phyloP scores from a whole-genome alignment of 2,113 vertebrate genomes.

The Mastomys natalensis region DNA sequence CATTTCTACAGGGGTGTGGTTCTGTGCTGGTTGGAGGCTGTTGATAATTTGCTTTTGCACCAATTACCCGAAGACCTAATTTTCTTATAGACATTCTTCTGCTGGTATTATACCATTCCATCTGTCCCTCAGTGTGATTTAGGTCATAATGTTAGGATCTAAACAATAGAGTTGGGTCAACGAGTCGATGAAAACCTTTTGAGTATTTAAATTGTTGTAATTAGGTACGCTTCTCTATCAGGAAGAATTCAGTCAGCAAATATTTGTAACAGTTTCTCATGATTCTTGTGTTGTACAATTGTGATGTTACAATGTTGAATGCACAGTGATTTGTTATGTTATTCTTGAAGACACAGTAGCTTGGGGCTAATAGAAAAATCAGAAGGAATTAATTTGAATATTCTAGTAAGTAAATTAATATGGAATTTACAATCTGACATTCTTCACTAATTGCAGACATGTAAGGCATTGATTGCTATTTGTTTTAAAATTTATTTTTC shows the following conservation, averaged over 20 bases:
- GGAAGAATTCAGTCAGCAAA: constrained; percentile 17
- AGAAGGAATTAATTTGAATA: constrained; percentile 42
- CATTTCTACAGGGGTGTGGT: background rate
- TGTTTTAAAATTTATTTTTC: constrained; percentile 22
- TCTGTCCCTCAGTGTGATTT: background rate
- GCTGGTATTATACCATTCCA: background rate
- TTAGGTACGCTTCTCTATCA: background rate
- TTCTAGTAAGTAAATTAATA: background rate
- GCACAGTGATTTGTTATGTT: constrained; percentile 42
- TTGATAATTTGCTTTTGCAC: constrained; percentile 30
- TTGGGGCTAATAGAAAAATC: constrained; percentile 36
- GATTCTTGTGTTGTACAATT: background rate
- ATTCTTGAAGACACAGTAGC: constrained; percentile 27
- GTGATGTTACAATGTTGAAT: background rate
- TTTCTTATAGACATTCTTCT: constrained; percentile 1
- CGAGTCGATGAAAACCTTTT: background rate
- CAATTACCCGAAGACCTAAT: constrained; percentile 28
- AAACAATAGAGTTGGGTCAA: background rate
- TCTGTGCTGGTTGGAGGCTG: background rate
- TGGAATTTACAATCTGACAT: constrained; percentile 2
- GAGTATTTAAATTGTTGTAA: constrained; percentile 34
- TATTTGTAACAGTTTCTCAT: background rate
- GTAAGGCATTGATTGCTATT: background rate
- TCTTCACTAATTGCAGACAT: constrained; percentile 11
- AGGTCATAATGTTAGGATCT: background rate